Conservation (phyloP, 1,140 invertebrate species). For the Drosophila guanche region DNA sequence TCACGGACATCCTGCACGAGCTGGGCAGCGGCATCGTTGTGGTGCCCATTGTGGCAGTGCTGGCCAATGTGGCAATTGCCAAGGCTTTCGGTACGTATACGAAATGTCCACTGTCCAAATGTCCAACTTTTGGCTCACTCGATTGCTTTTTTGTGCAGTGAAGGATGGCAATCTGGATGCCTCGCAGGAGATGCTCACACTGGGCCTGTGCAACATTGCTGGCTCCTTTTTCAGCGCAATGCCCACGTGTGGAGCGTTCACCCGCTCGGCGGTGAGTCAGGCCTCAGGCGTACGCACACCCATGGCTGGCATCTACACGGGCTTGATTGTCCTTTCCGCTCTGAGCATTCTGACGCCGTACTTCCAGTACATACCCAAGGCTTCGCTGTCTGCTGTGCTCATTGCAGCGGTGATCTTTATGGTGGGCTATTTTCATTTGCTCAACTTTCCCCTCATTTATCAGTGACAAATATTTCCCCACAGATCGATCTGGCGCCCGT, state of each 20-base stretch:
- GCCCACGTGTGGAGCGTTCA: slow-evolving; percentile 91
- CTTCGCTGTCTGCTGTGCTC: slow-evolving; percentile 91
- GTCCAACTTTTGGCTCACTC: not conserved
- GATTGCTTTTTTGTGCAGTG: slow-evolving; percentile 33
- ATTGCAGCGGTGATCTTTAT: slow-evolving; percentile 95
- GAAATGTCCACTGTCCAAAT: not conserved
- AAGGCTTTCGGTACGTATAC: slow-evolving; percentile 91
- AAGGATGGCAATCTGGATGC: slow-evolving; percentile 87
- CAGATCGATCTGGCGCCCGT: slow-evolving; percentile 89
- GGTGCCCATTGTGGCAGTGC: slow-evolving; percentile 90
- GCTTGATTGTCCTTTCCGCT: slow-evolving; percentile 85
- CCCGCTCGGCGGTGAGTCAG: slow-evolving; percentile 90
- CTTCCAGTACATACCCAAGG: slow-evolving; percentile 92
- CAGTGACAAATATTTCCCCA: not conserved
- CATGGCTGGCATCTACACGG: slow-evolving; percentile 89
- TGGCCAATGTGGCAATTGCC: slow-evolving; percentile 94
- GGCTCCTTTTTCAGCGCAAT: slow-evolving; percentile 90
- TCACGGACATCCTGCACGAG: slow-evolving; percentile 87
- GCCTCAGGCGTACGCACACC: slow-evolving; percentile 90
- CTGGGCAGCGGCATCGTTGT: slow-evolving; percentile 89
- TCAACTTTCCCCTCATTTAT: not conserved
- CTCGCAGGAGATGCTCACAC: slow-evolving; percentile 89
- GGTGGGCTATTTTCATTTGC: slow-evolving; percentile 84
- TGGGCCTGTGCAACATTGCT: slow-evolving; percentile 89
- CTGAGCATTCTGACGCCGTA: slow-evolving; percentile 91